These are phyloP conservation scores for Clarias pachynema DNA, from an alignment of 2,797 vertebrate genomes.

Conservation along the genomic window DNA sequence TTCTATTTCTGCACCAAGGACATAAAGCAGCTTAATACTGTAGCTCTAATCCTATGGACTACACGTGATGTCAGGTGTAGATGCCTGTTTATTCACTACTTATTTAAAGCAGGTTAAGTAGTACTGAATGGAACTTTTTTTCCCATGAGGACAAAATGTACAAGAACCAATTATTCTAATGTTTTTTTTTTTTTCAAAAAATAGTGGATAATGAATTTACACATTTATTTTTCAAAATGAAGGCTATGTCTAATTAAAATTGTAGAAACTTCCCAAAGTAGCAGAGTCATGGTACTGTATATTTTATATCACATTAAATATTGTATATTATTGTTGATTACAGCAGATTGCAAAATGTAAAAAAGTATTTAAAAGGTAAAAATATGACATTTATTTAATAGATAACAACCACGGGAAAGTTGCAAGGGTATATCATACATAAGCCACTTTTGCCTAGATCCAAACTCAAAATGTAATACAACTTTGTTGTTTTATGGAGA, in stretches of 20 bases:
- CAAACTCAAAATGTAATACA: not conserved
- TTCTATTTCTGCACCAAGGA: conserved; percentile 86
- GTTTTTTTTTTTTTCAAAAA: not conserved
- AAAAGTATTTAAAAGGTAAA: not conserved
- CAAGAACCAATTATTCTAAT: no score
- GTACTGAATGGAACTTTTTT: not conserved
- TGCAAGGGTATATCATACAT: not conserved
- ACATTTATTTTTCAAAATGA: not conserved
- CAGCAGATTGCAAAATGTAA: not conserved
- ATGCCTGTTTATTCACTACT: conserved; percentile 37
- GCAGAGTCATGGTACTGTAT: not conserved
- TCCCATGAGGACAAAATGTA: not conserved
- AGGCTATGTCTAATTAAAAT: not conserved
- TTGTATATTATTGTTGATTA: not conserved
- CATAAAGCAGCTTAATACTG: conserved; percentile 87
- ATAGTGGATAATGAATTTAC: not conserved
- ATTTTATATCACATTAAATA: not conserved
- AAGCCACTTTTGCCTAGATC: not conserved
- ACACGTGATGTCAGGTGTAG: conserved; percentile 62
- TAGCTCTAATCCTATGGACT: conserved; percentile 80
- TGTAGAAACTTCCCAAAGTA: not conserved
- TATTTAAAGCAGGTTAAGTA: not conserved
- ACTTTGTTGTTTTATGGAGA: not conserved
- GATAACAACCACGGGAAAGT: not conserved
- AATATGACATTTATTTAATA: not conserved